Conservation (phyloP, 2,888 invertebrate genomes). For the Boloria euphrosyne region DNA sequence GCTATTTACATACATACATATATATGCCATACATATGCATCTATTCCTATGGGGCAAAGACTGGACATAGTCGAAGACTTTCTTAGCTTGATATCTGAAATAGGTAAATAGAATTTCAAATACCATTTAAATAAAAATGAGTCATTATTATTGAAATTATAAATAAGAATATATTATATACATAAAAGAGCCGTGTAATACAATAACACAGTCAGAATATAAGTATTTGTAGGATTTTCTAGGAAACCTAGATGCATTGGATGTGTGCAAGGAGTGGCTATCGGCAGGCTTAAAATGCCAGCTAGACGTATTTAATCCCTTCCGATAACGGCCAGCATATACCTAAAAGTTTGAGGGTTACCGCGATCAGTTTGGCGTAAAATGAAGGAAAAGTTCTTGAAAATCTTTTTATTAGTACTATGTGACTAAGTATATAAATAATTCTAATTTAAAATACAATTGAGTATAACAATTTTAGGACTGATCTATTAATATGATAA, state of each 20-base stretch:
- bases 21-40: too few relatives aligned
- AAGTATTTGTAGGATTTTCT: slow-evolving; percentile 26
- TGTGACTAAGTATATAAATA: too few relatives aligned
- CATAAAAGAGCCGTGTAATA: not conserved
- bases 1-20: too few relatives aligned
- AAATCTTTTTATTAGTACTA: too few relatives aligned
- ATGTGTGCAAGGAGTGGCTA: slow-evolving; percentile 34
- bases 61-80: too few relatives aligned
- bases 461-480: too few relatives aligned
- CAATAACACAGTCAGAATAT: not conserved
- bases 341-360: slow-evolving; percentile 47
- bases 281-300: slow-evolving; percentile 49
- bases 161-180: not conserved
- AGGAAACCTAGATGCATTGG: slow-evolving; percentile 17
- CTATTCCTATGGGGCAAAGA: too few relatives aligned
- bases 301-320: slow-evolving; percentile 59
- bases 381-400: not conserved
- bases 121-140: too few relatives aligned
- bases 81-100: too few relatives aligned
- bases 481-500: too few relatives aligned
- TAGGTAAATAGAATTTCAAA: too few relatives aligned
- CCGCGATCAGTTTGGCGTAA: slow-evolving; percentile 5
- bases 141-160: not conserved
- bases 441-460: too few relatives aligned
- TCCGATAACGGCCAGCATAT: slow-evolving; percentile 51